Evolutionary conservation across 2,888 invertebrate species (phyloP), one percentile per base, ranked within the genome.

Genomic region (Pomacea canaliculata): DNA sequence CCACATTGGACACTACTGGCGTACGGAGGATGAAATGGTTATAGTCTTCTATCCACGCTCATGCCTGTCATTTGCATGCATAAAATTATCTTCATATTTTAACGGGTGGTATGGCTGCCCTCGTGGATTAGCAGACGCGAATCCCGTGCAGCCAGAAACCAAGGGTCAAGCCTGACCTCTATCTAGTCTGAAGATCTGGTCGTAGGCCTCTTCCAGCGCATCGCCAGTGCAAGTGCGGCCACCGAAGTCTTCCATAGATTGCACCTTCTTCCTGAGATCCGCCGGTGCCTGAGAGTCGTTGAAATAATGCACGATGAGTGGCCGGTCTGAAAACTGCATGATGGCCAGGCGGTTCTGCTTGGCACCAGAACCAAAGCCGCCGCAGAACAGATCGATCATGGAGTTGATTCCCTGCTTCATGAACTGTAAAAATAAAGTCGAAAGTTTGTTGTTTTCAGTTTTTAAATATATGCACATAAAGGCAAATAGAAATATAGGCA

Each of bases 371-470:
- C 78, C 78, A 71, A 78, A 78, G 16, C 74, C 75, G 18, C 78
- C 78, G 71, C 78, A 78, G 46, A 78, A 78, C 19, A 78, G 71
- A 51, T 78, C 74, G 18, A 78, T 75, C 78, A 78, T 78, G 46
- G 66, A 49, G 16, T 70, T 70, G 13, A 78, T 37, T 19, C 78
- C 78, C 2, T 78, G 71, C 37, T 71, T 74, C 78, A 78, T 77
- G 46, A 69, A 12, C 69, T 69, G 69, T 19, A 19, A 23, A 16
- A n/a, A 13, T 1, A 56, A 7, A 56, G 51, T 0, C 51, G 51
- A 56, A 16, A 56, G 51, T 37, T 37, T 37, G 5, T 37, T 0
- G 37, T 37, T 37, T 37, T 37, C 0, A 37, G 37, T 37, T 5
- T 37, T 37, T 37, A 37, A 37, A 37, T 37, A 37, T 37, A 37